phyloP scores from a whole-genome alignment of 2,888 invertebrate species.

The Volucella bombylans region DNA sequence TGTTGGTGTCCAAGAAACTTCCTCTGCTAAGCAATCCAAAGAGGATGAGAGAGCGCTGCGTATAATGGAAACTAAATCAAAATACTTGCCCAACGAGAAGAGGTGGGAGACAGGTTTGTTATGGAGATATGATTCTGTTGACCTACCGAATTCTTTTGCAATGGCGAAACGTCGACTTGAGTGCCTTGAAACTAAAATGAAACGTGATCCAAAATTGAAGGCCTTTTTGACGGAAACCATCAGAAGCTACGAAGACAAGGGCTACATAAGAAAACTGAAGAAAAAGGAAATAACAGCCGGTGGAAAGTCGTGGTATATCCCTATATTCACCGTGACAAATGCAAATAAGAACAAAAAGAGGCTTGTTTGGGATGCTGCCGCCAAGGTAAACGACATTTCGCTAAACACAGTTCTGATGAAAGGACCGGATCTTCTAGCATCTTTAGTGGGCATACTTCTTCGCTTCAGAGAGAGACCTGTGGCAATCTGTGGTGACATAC shows the following conservation, averaged over 20 bases:
- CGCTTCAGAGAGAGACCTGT: too few relatives aligned
- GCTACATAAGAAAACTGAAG: slow-evolving; percentile 37
- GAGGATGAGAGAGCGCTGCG: slow-evolving; percentile 46
- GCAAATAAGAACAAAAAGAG: slow-evolving; percentile 55
- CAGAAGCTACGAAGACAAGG: slow-evolving; percentile 47
- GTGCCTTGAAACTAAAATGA: slow-evolving; percentile 53
- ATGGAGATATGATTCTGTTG: slow-evolving; percentile 46
- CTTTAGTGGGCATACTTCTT: too few relatives aligned
- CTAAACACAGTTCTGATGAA: too few relatives aligned
- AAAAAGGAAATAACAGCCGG: slow-evolving; percentile 35
- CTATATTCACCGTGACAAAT: slow-evolving; percentile 53
- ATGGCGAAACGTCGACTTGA: slow-evolving; percentile 53
- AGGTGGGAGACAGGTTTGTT: slow-evolving; percentile 50
- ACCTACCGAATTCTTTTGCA: slow-evolving; percentile 55
- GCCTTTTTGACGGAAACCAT: slow-evolving; percentile 46
- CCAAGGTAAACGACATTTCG: too few relatives aligned
- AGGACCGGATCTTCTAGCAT: too few relatives aligned
- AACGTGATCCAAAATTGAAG: slow-evolving; percentile 31
- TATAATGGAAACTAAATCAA: slow-evolving; percentile 52
- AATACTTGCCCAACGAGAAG: slow-evolving; percentile 39
- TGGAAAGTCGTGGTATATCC: slow-evolving; percentile 54
- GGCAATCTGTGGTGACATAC: too few relatives aligned
- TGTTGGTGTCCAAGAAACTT: slow-evolving; percentile 36
- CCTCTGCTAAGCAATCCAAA: slow-evolving; percentile 39
- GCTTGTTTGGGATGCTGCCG: slow-evolving; percentile 47